Conservation (phyloP, 1,140 invertebrate species). For the Paraescarpia echinospica region DNA sequence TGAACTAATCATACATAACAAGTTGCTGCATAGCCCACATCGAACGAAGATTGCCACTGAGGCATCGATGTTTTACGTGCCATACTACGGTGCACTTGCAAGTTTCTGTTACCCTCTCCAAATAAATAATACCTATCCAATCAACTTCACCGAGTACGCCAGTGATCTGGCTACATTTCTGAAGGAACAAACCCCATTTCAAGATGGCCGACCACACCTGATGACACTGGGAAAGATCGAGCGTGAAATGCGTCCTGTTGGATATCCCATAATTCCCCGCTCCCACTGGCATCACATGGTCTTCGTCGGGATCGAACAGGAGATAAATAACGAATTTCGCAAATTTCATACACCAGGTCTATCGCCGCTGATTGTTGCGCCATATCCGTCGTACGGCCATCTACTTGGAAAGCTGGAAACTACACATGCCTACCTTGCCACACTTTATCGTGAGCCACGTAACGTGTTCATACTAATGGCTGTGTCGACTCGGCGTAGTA, state of each 20-base stretch:
- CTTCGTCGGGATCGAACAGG: constrained; percentile 39
- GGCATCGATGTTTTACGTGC: constrained; percentile 46
- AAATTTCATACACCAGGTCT: neutral
- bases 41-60: constrained; percentile 35
- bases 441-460: constrained; percentile 19
- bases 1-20: constrained; percentile 43
- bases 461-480: constrained; percentile 34
- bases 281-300: constrained; percentile 30
- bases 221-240: constrained; percentile 41
- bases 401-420: constrained; percentile 9
- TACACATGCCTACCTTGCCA: neutral
- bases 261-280: constrained; percentile 36
- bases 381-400: constrained; percentile 46
- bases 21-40: constrained; percentile 38
- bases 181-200: constrained; percentile 27
- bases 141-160: neutral
- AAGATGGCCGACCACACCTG: constrained; percentile 39
- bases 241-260: constrained; percentile 30
- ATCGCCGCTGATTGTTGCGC: constrained; percentile 35
- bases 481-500: constrained; percentile 11
- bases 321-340: constrained; percentile 21
- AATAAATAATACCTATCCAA: neutral
- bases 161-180: constrained; percentile 30
- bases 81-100: constrained; percentile 38
- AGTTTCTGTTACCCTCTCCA: constrained; percentile 31